A percentile compares a stretch with the other conserved stretches of the same genome.
phyloP scores from a whole-genome alignment of 2,797 vertebrate species.

The Acridotheres tristis region DNA sequence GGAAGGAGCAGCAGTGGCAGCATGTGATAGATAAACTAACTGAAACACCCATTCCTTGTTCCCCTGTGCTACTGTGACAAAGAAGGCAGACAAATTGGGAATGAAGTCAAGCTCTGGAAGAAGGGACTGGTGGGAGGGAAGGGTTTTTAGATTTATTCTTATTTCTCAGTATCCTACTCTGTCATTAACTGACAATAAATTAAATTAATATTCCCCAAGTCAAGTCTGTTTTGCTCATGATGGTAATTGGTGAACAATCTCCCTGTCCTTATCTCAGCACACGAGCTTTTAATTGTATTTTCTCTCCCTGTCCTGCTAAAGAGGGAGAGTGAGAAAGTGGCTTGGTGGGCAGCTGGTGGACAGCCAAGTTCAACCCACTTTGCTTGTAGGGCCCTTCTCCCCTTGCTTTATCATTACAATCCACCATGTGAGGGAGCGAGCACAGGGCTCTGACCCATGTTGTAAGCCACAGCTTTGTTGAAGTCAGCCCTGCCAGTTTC shows the following conservation, averaged over 20 bases:
- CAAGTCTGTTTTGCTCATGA: background rate
- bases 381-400: background rate
- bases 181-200: background rate
- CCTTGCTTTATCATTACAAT: background rate
- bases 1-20: background rate
- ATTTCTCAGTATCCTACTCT: background rate
- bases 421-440: background rate
- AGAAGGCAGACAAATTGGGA: background rate
- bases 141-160: background rate
- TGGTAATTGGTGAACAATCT: fast-evolving
- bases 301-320: background rate
- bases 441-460: fast-evolving
- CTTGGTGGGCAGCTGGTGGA: background rate
- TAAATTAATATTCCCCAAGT: background rate
- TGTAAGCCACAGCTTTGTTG: background rate
- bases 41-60: background rate
- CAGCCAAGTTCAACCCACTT: background rate
- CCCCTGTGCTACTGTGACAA: background rate
- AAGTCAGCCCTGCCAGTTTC: background rate
- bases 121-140: background rate
- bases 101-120: background rate
- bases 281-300: background rate
- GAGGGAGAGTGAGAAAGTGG: background rate
- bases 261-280: background rate
- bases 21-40: background rate